Conservation (phyloP, 2,113 vertebrate species). For the Notarius quadriscutis region DNA sequence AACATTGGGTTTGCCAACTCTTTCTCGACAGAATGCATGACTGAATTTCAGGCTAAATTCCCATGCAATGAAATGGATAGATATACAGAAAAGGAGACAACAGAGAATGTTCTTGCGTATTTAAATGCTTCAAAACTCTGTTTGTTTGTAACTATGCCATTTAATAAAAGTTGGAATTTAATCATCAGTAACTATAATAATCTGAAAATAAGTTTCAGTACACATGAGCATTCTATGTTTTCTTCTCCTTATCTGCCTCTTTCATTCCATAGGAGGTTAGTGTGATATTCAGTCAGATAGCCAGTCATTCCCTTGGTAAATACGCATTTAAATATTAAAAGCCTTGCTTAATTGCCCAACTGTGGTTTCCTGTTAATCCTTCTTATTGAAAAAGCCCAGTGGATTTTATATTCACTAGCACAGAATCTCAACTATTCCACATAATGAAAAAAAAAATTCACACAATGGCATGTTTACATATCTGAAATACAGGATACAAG, state of each 20-base stretch:
- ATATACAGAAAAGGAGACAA: too few species aligned
- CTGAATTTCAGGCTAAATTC: background rate
- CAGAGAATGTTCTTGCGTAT: too few species aligned
- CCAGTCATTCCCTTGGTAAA: background rate
- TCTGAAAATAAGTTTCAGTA: background rate
- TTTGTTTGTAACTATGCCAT: background rate
- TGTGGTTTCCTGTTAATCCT: background rate
- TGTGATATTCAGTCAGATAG: background rate
- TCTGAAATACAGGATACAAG: background rate
- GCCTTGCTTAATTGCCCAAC: background rate
- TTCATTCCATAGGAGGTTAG: background rate
- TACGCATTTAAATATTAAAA: background rate
- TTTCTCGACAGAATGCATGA: slow-evolving; percentile 3
- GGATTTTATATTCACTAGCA: background rate
- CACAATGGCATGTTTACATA: background rate
- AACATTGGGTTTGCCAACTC: background rate
- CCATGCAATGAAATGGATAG: background rate
- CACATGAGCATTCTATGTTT: background rate
- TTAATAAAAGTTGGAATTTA: background rate
- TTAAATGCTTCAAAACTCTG: background rate
- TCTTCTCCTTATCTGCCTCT: background rate
- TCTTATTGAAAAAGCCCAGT: background rate
- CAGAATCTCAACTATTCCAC: background rate
- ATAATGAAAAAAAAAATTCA: background rate
- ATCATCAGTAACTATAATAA: background rate